Conservation (phyloP, 2,888 invertebrate species). For the Oegoconia quadripuncta region DNA sequence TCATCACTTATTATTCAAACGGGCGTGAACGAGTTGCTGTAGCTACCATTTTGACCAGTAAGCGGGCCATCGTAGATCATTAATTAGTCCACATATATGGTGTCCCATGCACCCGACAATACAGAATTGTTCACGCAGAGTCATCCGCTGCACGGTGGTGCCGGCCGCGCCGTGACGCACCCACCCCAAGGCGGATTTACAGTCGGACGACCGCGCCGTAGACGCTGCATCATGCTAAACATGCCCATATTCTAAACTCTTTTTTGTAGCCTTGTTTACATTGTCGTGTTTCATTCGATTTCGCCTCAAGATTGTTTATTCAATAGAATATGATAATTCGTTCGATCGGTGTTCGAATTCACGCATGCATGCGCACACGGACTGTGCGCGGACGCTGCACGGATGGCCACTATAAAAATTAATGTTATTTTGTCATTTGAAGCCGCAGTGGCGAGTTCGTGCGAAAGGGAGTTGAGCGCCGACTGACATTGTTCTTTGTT, state of each 20-base stretch:
- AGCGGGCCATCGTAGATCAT: slow-evolving; percentile 41
- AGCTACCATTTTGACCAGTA: no score
- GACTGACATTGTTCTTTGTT: slow-evolving; percentile 76
- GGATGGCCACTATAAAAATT: slow-evolving; percentile 48
- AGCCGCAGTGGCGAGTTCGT: slow-evolving; percentile 55
- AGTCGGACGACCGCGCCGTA: slow-evolving; percentile 35
- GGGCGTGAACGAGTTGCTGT: no score
- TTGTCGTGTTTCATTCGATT: slow-evolving; percentile 48
- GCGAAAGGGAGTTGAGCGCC: slow-evolving; percentile 70
- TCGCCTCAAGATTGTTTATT: slow-evolving; percentile 57
- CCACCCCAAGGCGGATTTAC: slow-evolving; percentile 57
- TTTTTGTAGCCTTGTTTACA: slow-evolving; percentile 27
- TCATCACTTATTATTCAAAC: no score
- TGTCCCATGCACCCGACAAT: slow-evolving; percentile 41
- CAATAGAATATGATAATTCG: slow-evolving; percentile 55
- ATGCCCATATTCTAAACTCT: slow-evolving; percentile 25
- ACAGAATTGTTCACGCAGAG: slow-evolving; percentile 60
- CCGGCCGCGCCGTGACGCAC: slow-evolving; percentile 34
- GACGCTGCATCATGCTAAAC: slow-evolving; percentile 18
- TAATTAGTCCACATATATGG: slow-evolving; percentile 45
- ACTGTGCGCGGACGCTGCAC: slow-evolving; percentile 45
- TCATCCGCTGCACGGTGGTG: slow-evolving; percentile 31
- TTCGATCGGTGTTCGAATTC: slow-evolving; percentile 46
- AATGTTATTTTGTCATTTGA: slow-evolving; percentile 67
- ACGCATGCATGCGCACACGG: slow-evolving; percentile 47